Evolutionary conservation across 2,888 invertebrate species (phyloP).

Genomic region (Campoplex nolae): DNA sequence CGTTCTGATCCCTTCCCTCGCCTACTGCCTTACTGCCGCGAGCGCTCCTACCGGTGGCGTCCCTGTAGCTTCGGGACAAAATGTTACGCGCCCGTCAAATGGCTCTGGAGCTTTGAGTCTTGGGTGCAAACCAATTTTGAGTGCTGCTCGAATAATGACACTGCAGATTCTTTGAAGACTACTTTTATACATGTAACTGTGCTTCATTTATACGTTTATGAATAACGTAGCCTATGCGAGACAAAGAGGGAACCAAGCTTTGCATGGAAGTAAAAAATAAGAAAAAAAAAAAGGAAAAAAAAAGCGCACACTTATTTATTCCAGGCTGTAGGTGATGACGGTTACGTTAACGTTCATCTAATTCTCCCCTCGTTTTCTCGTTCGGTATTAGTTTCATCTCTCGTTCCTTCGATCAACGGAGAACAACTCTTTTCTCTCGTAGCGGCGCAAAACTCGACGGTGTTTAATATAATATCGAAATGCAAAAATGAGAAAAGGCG

Average conservation of each 20-base stretch:
- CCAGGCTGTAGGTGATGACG: neutral
- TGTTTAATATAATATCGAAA: conserved; percentile 25
- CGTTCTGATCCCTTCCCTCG: conserved; percentile 31
- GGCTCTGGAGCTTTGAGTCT: neutral
- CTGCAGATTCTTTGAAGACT: conserved; percentile 5
- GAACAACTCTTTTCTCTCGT: neutral
- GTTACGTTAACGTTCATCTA: neutral
- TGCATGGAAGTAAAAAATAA: neutral
- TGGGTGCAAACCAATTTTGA: conserved; percentile 16
- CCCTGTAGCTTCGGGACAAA: conserved; percentile 7
- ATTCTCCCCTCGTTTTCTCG: conserved; percentile 17
- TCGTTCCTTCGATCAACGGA: neutral
- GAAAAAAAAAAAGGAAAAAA: too few species aligned
- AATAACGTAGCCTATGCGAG: neutral
- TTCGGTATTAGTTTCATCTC: conserved; percentile 25
- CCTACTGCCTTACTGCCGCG: conserved; percentile 24
- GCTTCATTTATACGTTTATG: conserved; percentile 3
- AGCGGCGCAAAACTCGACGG: conserved; percentile 4
- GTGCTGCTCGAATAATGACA: conserved; percentile 6
- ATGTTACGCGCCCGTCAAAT: neutral
- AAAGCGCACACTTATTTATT: neutral
- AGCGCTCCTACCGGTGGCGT: conserved; percentile 14
- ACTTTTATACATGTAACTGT: conserved; percentile 4
- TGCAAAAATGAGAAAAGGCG: conserved; percentile 35
- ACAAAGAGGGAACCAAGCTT: neutral